Conservation (phyloP, 92 coral and sea anemone genomes). For the Scolanthus callimorphus region DNA sequence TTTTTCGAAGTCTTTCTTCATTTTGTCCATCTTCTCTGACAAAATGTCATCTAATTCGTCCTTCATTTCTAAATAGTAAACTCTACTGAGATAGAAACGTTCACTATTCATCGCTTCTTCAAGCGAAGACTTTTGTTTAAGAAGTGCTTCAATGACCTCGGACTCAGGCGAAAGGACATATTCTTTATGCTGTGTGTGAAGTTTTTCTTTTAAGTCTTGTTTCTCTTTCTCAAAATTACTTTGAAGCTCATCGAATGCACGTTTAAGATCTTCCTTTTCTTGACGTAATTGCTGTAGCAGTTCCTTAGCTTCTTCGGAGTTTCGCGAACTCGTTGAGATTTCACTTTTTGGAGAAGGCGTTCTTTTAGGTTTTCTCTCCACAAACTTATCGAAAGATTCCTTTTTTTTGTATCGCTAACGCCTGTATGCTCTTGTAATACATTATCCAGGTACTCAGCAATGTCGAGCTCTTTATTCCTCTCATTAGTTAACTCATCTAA, state of each 20-base stretch:
- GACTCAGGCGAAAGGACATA: conserved; percentile 68
- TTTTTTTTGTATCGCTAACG: conserved; percentile 1
- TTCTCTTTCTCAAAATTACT: conserved; percentile 60
- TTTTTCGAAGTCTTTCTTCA: conserved; percentile 36
- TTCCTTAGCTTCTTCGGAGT: not conserved
- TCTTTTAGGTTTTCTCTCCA: conserved; percentile 10
- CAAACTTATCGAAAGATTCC: no score
- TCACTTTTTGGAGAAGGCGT: not conserved
- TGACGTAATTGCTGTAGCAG: conserved; percentile 25
- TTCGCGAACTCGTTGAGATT: no score
- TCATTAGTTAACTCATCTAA: conserved; percentile 41
- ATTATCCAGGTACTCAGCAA: conserved; percentile 10
- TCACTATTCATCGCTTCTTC: conserved; percentile 80
- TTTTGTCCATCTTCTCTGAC: conserved; percentile 30
- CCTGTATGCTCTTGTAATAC: conserved; percentile 23
- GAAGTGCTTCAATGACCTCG: conserved; percentile 73
- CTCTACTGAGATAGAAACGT: conserved; percentile 77
- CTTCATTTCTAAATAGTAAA: conserved; percentile 89
- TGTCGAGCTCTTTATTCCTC: conserved; percentile 18
- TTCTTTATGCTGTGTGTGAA: conserved; percentile 69
- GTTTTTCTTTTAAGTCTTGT: conserved; percentile 51
- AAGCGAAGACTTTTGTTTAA: conserved; percentile 58
- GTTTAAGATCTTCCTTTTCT: conserved; percentile 70
- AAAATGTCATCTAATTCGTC: conserved; percentile 78
- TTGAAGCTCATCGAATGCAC: conserved; percentile 57